Percentiles rank a stretch among this genome's conserved stretches.
These are phyloP conservation scores for Desmophyllum pertusum DNA, from an alignment of 92 coral and sea anemone genomes.

Conservation along the genomic window DNA sequence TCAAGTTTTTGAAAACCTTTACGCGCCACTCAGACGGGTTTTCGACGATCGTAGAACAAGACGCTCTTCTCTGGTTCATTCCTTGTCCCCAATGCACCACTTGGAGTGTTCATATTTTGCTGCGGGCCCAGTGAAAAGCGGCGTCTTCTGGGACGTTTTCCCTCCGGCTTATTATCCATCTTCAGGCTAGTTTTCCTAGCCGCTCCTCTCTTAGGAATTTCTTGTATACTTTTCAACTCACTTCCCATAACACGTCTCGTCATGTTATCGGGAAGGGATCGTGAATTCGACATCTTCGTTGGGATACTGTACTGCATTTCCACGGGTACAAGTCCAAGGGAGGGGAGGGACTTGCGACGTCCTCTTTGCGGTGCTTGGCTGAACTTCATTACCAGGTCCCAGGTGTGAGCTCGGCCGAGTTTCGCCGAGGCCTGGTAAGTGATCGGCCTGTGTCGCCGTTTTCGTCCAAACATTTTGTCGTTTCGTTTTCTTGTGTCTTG, in stretches of 20 bases:
- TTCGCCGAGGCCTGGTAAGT: background rate
- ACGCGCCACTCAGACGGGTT: conserved; percentile 11
- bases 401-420: background rate
- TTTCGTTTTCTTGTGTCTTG: background rate
- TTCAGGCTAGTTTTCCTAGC: background rate
- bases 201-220: conserved; percentile 13
- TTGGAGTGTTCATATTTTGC: background rate
- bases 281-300: conserved; percentile 1
- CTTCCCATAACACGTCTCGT: background rate
- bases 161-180: background rate
- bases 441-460: background rate
- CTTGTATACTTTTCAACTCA: conserved; percentile 4
- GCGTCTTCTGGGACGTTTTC: background rate
- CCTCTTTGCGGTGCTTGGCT: background rate
- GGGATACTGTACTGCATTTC: conserved; percentile 27
- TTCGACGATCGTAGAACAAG: background rate
- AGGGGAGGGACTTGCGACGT: conserved; percentile 15
- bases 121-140: conserved; percentile 7
- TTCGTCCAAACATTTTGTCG: background rate
- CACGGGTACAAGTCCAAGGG: conserved; percentile 13
- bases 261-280: background rate
- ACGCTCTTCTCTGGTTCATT: conserved; percentile 6
- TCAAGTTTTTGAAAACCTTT: background rate
- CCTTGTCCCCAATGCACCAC: background rate
- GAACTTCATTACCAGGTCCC: background rate